These are phyloP conservation scores for Limosa lapponica DNA, from an alignment of 2,797 vertebrate genomes.

Conservation along the genomic window DNA sequence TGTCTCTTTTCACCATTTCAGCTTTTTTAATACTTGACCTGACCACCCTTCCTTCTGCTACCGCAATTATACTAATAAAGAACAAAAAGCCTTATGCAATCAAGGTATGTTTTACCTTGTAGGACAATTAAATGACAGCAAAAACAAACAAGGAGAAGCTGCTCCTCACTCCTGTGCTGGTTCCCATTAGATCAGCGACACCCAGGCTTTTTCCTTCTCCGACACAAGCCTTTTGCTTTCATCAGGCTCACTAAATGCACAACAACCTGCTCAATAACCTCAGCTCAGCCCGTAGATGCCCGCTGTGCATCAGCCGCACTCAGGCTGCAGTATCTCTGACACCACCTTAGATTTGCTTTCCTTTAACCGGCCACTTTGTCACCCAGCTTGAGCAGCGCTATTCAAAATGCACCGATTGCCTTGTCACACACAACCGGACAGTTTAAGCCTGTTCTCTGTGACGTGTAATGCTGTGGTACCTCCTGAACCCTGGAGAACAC, in stretches of 20 bases:
- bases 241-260: rapidly evolving
- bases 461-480: not conserved
- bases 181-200: not conserved
- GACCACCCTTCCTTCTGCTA: not conserved
- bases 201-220: not conserved
- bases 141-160: not conserved
- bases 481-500: not conserved
- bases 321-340: not conserved
- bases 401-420: rapidly evolving
- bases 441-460: not conserved
- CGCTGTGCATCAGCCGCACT: not conserved
- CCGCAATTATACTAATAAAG: not conserved
- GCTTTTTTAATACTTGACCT: not conserved
- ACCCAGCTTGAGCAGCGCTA: not conserved
- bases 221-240: not conserved
- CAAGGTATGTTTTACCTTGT: not conserved
- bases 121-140: not conserved
- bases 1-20: not conserved
- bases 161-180: not conserved
- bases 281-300: not conserved
- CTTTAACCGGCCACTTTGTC: not conserved
- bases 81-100: not conserved
- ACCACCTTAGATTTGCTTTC: not conserved
- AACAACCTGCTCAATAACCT: not conserved
- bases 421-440: not conserved